Evolutionary conservation across 2,888 invertebrate genomes (phyloP).

Genomic region (Tenthredo amoena): DNA sequence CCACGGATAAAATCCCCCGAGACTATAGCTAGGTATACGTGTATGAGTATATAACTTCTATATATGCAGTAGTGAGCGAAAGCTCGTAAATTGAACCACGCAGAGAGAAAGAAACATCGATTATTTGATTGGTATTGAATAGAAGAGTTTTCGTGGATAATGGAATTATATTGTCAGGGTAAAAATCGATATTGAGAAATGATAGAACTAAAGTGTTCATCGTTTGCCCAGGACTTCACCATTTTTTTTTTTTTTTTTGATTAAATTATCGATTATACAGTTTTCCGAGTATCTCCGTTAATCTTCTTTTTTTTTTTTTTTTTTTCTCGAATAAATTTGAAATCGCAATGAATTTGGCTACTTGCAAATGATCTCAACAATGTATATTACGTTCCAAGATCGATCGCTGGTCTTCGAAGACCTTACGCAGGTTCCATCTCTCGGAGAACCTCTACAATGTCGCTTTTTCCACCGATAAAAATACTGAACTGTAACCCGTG

Average conservation of each 20-base stretch:
- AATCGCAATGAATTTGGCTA: neutral
- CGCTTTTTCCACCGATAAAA: conserved; percentile 1
- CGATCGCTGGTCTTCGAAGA: neutral
- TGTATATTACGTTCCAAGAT: neutral
- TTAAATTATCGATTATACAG: neutral
- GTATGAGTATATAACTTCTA: neutral
- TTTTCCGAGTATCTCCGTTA: no score
- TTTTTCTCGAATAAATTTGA: neutral
- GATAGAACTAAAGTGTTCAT: neutral
- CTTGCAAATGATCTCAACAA: neutral
- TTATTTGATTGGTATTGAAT: conserved; percentile 25
- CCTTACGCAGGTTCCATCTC: conserved; percentile 31
- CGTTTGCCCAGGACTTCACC: neutral
- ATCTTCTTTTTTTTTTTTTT: neutral
- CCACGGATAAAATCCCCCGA: neutral
- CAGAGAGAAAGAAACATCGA: conserved; percentile 11
- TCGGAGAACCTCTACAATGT: neutral
- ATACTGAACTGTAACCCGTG: neutral
- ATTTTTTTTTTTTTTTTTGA: neutral
- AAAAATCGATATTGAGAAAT: conserved; percentile 3
- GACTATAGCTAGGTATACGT: neutral
- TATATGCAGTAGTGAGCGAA: neutral
- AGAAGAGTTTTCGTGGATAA: conserved; percentile 1
- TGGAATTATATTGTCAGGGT: conserved; percentile 4
- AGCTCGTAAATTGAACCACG: conserved; percentile 14